phyloP scores from a whole-genome alignment of 2,113 vertebrate species.

The Morone saxatilis region DNA sequence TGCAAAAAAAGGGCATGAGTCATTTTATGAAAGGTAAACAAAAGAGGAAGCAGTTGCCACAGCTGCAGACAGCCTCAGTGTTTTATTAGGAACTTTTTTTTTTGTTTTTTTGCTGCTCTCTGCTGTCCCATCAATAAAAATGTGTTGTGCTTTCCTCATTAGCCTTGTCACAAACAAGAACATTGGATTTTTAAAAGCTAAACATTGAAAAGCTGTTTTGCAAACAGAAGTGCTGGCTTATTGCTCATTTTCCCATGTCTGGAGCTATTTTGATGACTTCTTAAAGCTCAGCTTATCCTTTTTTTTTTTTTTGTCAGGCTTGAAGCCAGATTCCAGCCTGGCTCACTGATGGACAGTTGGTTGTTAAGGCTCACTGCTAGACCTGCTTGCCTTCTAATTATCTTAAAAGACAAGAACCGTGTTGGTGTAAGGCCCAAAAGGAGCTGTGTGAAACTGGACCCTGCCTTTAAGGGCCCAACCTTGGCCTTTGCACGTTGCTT shows the following conservation, averaged over 20 bases:
- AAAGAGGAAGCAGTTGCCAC: constrained; percentile 25
- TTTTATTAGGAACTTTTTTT: constrained; percentile 15
- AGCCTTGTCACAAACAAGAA: background rate
- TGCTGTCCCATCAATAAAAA: background rate
- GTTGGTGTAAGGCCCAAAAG: constrained; percentile 19
- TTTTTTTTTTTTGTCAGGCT: background rate
- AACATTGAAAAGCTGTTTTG: background rate
- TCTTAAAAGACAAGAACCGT: constrained; percentile 29
- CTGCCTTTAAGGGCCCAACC: constrained; percentile 40
- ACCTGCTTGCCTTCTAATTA: constrained; percentile 60
- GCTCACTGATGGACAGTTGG: constrained; percentile 40
- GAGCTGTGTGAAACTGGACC: constrained; percentile 56
- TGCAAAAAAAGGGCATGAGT: constrained; percentile 36
- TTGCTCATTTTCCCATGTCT: background rate
- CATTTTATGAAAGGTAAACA: constrained; percentile 58
- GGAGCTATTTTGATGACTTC: constrained; percentile 33
- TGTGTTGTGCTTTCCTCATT: constrained; percentile 13
- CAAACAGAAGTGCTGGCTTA: background rate
- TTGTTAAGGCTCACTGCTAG: constrained; percentile 33
- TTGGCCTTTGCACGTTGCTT: constrained; percentile 26
- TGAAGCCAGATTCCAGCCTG: constrained; percentile 21
- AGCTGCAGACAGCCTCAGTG: constrained; percentile 7
- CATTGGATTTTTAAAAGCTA: background rate
- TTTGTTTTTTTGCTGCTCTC: background rate
- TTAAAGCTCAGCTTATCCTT: background rate